Evolutionary conservation across 2,113 vertebrate genomes (phyloP), one percentile per base, ranked within the genome.

Genomic region (Corythornis vintsioides): DNA sequence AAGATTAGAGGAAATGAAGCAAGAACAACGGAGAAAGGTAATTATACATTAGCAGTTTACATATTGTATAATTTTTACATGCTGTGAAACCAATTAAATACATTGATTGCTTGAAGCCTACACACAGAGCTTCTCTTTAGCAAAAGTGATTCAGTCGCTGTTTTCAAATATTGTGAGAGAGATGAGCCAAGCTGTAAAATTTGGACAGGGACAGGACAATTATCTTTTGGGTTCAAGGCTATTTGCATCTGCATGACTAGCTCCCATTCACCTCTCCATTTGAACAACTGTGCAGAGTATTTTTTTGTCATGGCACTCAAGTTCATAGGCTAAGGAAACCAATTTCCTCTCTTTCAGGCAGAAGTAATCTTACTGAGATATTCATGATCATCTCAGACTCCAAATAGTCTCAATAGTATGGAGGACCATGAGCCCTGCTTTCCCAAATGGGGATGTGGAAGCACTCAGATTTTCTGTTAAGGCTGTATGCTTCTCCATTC

Each of bases 21-120:
- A 97, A 52, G 94, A 97, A 64, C 97, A 98, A 78, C 74, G 25
- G 42, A 97, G 29, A 64, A 98, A 98, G 97, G 98, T 98, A 97
- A 96, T 93, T 91, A 85, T 91, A 91, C 78, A 61, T 90, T 69
- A 92, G 65, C 25, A 73, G 47, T 91, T 94, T 92, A 57, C 79
- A 83, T 93, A 87, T 83, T 93, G 87, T 85, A 71, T 76, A 60
- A 87, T 88, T 91, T 95, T 76, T 93, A 63, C 92, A 83, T 95
- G 87, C 91, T 94, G 91, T 89, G 94, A 89, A 96, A 94, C 64
- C 78, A 83, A 63, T 93, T 92, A 95, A 89, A 85, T 63, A 66
- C 78, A 73, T 72, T 91, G 83, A 95, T 96, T 96, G 92, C 78
- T 87, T 88, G 87, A 83, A 85, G 82, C 64, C 72, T 93, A 80